Evolutionary conservation across 2,113 vertebrate genomes (phyloP), one percentile per base, ranked within the genome.

Genomic region (Parotia lawesii): DNA sequence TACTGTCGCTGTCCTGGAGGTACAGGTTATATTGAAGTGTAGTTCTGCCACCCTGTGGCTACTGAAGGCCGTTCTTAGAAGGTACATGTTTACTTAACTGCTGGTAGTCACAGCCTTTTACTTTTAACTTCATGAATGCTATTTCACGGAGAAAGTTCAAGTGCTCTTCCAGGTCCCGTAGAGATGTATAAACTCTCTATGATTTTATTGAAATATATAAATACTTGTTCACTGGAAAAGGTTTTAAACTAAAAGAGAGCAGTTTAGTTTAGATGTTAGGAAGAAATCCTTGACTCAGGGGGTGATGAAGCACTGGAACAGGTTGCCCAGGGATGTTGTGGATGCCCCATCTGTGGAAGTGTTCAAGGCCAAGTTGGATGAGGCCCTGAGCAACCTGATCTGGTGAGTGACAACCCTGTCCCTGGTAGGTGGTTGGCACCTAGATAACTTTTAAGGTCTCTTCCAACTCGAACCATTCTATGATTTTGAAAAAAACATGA

Each of bases 1-100:
- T 37, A 42, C 7, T 73, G 40, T 62, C 29, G 12, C 12, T 85
- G 45, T 79, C 67, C 28, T 77, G 50, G 15, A 79, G 35, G 17
- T 73, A 20, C 18, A 76, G n/a, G 25, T 76, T 57, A 21, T 66
- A 22, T 10, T 60, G 38, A 89, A n/a, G 69, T 67, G 38, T 61
- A 81, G 77, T 45, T 94, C 93, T 96, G 95, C 93, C 93, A 94
- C 85, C 81, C 62, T 61, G 54, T 89, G 90, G 85, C 71, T 89
- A 65, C 33, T 65, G 29, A 64, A 69, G 37, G 53, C 60, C 40
- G 3, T 65, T 78, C 40, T 74, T 80, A 51, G 48, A 40, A 70
- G 44, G 10, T 66, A 10, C 1, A 5, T 28, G 13, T 50, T 64
- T 69, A 16, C 5, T 69, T 60, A 25, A 12, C 33, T 54, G 18